Conservation (phyloP, 2,113 vertebrate species). For the Hydrochoerus hydrochaeris region DNA sequence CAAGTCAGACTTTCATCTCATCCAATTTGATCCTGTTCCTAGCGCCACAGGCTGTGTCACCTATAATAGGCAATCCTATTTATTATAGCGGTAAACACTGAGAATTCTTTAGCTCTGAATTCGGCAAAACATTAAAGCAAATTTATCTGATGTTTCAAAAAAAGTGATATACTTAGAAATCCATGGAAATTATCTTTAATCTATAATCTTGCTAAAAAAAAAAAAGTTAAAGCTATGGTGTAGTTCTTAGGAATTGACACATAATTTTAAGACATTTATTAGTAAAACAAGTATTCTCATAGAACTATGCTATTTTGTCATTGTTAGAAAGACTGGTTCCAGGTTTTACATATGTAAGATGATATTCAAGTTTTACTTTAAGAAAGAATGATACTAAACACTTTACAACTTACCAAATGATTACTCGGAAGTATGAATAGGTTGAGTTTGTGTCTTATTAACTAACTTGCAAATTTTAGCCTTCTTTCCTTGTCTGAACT, state of each 20-base stretch:
- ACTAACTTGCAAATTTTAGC: slow-evolving; percentile 51
- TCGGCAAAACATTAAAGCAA: slow-evolving; percentile 41
- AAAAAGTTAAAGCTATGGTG: slow-evolving; percentile 3
- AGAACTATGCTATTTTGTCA: not conserved
- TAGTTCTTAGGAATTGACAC: not conserved
- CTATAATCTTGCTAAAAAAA: slow-evolving; percentile 25
- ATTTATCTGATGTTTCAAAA: slow-evolving; percentile 1
- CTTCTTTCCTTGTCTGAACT: slow-evolving; percentile 45
- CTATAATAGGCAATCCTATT: slow-evolving; percentile 40
- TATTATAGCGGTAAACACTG: not conserved
- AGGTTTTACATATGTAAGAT: slow-evolving; percentile 31
- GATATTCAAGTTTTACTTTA: slow-evolving; percentile 38
- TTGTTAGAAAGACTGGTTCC: not conserved
- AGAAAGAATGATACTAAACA: slow-evolving; percentile 6
- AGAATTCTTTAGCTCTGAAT: not conserved
- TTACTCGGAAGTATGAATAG: slow-evolving; percentile 24
- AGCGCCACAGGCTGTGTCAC: slow-evolving; percentile 27
- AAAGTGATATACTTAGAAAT: slow-evolving; percentile 16
- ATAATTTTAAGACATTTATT: slow-evolving; percentile 17
- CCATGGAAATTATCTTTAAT: slow-evolving; percentile 9
- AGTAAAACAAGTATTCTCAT: slow-evolving; percentile 11
- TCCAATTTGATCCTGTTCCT: slow-evolving; percentile 56
- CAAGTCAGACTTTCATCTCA: slow-evolving; percentile 19
- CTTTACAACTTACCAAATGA: not conserved
- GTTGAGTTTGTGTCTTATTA: slow-evolving; percentile 29